Evolutionary conservation across 2,888 invertebrate species (phyloP).

Genomic region (Heliconius erato): DNA sequence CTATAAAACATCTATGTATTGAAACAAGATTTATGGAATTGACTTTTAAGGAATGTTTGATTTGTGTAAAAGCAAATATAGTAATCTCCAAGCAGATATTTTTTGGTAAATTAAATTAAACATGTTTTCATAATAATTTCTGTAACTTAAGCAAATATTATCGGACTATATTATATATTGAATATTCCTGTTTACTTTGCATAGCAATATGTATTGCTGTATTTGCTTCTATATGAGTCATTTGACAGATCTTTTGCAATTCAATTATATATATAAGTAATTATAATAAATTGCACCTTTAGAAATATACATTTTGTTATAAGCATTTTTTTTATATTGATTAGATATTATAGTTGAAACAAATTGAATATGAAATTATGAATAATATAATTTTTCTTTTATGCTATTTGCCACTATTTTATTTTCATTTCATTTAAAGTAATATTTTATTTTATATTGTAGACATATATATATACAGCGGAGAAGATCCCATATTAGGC

Average conservation of each 20-base stretch:
- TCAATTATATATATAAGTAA: neutral
- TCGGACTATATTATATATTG: no score
- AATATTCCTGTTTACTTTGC: no score
- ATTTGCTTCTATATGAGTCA: neutral
- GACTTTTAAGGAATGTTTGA: neutral
- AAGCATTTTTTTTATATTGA: neutral
- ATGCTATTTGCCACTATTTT: neutral
- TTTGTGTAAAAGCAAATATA: neutral
- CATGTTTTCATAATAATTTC: no score
- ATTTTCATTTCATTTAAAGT: neutral
- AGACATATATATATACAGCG: neutral
- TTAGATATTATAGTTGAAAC: neutral
- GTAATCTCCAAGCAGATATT: no score
- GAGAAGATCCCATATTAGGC: neutral
- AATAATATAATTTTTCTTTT: neutral
- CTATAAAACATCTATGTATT: neutral
- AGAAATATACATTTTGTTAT: neutral
- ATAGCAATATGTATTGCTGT: neutral
- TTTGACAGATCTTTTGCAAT: conserved; percentile 15
- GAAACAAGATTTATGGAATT: neutral
- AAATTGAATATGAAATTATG: neutral
- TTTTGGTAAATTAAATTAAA: no score
- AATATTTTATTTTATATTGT: neutral
- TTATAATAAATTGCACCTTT: neutral
- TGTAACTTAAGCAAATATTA: no score